phyloP scores from a whole-genome alignment of 2,113 vertebrate species.

The Crocuta crocuta region DNA sequence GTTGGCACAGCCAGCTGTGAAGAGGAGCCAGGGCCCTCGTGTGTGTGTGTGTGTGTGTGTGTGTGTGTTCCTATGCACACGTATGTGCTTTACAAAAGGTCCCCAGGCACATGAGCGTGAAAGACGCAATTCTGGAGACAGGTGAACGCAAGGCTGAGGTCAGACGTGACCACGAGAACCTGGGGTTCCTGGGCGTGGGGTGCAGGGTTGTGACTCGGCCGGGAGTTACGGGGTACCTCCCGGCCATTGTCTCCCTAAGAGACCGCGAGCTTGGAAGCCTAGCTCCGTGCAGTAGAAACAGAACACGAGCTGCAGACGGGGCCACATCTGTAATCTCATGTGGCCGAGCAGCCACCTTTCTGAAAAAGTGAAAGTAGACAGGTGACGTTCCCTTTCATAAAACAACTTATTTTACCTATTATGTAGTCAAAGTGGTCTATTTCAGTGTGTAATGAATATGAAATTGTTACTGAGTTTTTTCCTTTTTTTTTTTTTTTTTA shows the following conservation, averaged over 20 bases:
- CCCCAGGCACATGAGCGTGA: neutral
- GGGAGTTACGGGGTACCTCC: too few relatives aligned
- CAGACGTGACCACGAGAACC: accelerated
- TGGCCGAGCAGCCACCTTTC: neutral
- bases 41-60: neutral
- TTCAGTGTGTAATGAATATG: neutral
- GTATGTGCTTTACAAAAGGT: neutral
- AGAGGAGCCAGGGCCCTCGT: neutral
- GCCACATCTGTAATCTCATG: neutral
- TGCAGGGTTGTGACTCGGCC: neutral
- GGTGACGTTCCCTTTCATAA: neutral
- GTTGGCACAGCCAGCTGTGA: neutral
- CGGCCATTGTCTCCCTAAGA: neutral
- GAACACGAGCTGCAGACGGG: accelerated
- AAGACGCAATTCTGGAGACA: neutral
- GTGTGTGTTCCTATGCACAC: neutral
- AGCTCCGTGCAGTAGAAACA: accelerated
- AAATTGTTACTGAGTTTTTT: neutral
- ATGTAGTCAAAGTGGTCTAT: neutral
- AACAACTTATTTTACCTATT: neutral
- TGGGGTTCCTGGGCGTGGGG: neutral
- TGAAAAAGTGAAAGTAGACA: neutral
- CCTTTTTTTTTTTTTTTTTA: too few relatives aligned
- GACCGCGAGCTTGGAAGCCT: neutral
- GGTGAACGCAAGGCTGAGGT: neutral